These are phyloP conservation scores for Drosophila pruinosa DNA, from an alignment of 1,140 invertebrate species.

Conservation along the genomic window DNA sequence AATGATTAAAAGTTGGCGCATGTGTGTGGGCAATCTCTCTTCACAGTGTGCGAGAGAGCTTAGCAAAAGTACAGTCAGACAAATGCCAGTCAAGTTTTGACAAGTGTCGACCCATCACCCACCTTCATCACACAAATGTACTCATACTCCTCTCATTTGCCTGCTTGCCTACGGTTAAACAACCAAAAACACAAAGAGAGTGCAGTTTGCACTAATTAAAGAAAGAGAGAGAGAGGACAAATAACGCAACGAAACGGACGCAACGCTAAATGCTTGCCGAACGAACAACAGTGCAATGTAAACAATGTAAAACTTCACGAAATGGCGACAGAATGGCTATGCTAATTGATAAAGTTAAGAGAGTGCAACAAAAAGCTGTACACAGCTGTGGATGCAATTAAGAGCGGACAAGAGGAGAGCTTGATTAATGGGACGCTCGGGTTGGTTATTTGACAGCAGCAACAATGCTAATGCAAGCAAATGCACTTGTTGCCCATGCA, in stretches of 20 bases:
- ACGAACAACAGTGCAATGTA: background rate
- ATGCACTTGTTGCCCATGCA: constrained; percentile 33
- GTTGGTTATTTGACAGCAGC: too few relatives aligned
- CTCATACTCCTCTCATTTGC: background rate
- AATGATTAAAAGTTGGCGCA: constrained; percentile 78
- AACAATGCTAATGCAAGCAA: constrained; percentile 1
- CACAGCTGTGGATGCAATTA: background rate
- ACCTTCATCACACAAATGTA: too few relatives aligned
- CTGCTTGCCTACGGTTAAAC: background rate
- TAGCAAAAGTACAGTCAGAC: constrained; percentile 68
- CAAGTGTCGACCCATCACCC: constrained; percentile 10
- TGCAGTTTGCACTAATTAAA: background rate
- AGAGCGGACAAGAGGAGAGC: background rate
- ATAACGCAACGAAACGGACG: background rate
- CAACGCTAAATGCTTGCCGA: background rate
- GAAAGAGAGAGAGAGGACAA: too few relatives aligned
- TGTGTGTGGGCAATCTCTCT: constrained; percentile 47
- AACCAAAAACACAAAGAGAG: background rate
- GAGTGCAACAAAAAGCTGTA: background rate
- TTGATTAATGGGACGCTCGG: background rate
- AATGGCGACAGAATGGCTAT: background rate
- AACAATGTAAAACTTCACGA: background rate
- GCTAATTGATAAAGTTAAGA: background rate
- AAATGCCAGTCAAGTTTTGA: constrained; percentile 55
- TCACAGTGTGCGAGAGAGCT: constrained; percentile 1